Evolutionary conservation across 2,888 invertebrate species (phyloP), one percentile per base, ranked within the genome.

Genomic region (Clitarchus hookeri): DNA sequence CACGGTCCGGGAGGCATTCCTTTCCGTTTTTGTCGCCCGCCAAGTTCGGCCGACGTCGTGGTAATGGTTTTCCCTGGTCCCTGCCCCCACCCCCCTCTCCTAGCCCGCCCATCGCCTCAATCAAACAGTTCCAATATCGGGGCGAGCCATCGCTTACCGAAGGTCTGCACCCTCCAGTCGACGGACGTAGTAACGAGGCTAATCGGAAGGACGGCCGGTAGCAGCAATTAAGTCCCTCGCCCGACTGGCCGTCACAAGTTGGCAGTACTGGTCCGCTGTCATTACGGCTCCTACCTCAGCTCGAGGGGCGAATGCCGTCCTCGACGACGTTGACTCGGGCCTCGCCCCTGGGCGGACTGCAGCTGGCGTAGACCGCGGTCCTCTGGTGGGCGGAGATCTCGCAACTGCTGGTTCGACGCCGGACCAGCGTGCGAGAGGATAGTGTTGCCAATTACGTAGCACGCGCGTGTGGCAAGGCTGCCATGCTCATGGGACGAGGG

Each of bases 121-220:
- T 65, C 65, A 65, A 65, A 65, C 65, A 65, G 65, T 65, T 65
- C 65, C 65, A 65, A 65, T 65, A 65, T 65, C 65, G 65, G 23
- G 36, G 0, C 19, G 65, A 65, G 65, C 65, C 65, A 65, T 65
- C 65, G 65, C 65, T 65, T 65, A 53, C 53, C 53, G 53, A 12
- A 16, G 53, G 53, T 23, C 2, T 23, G 13, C 65, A 23, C 65
- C 65, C 65, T 19, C 65, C 65, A 8, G 19, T 23, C 65, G n/a
- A 23, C 23, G 65, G 8, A 6, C 65, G 23, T n/a, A n/a, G 65
- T 65, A 65, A 65, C 65, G 65, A 65, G 65, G 65, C 65, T n/a
- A 65, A 65, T 65, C 65, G 23, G 65, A 65, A 65, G 65, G 65
- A 23, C 65, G 8, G 65, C 0, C 8, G 13, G 53, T 1, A 19